These are phyloP conservation scores for Nipponacmea schrenckii DNA, from an alignment of 2,888 invertebrate species.

Conservation along the genomic window DNA sequence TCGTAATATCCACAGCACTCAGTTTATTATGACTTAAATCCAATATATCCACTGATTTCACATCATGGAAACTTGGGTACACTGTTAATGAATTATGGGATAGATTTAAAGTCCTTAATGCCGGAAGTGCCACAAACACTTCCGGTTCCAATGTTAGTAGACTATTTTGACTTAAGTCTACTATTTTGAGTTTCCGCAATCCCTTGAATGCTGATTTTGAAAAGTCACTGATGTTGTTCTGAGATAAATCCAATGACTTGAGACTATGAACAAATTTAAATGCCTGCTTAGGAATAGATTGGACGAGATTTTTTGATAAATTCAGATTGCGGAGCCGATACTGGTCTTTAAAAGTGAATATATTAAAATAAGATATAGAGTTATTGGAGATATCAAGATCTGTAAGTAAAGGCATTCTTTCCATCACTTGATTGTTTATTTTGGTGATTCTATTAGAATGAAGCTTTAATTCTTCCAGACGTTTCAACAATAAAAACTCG, in stretches of 20 bases:
- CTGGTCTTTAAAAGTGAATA: constrained; percentile 27
- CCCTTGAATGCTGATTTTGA: constrained; percentile 24
- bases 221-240: constrained; percentile 23
- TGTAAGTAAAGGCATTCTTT: constrained; percentile 22
- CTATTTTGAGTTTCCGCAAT: constrained; percentile 16
- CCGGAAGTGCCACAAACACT: constrained; percentile 17
- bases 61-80: constrained; percentile 11
- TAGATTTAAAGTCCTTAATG: constrained; percentile 23
- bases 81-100: constrained; percentile 26
- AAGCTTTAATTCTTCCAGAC: constrained; percentile 23
- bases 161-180: constrained; percentile 26
- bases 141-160: constrained; percentile 11
- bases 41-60: constrained; percentile 17
- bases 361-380: constrained; percentile 21
- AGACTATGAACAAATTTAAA: constrained; percentile 16
- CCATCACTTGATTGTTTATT: constrained; percentile 22
- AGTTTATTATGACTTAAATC: constrained; percentile 42
- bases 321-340: constrained; percentile 20
- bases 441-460: constrained; percentile 24
- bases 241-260: constrained; percentile 19
- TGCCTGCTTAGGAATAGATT: constrained; percentile 11
- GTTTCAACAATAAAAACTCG: constrained; percentile 21
- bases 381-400: constrained; percentile 26
- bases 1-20: constrained; percentile 23
- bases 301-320: constrained; percentile 27